Conservation (phyloP, 2,797 vertebrate species). For the Pseudotriccus pelzelni region DNA sequence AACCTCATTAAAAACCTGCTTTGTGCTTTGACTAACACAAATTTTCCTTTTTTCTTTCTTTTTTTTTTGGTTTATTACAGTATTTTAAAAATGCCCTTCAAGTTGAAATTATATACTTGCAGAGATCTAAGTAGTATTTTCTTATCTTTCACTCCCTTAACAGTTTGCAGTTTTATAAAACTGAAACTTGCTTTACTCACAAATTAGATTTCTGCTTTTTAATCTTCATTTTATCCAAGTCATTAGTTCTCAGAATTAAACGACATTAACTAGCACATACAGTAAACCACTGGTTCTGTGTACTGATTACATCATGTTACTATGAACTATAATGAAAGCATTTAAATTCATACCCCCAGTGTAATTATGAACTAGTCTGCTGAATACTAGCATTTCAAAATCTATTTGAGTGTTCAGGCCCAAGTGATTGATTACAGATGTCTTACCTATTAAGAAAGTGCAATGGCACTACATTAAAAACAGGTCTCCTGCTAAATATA, state of each 20-base stretch:
- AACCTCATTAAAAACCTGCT: neutral
- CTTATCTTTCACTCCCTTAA: neutral
- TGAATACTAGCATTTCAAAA: neutral
- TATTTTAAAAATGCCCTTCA: neutral
- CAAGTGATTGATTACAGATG: neutral
- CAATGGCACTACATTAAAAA: neutral
- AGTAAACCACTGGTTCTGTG: slow-evolving; percentile 3
- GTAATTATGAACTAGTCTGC: neutral
- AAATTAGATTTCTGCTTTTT: slow-evolving; percentile 13
- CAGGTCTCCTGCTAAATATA: neutral
- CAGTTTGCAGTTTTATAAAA: neutral
- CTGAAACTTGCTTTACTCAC: neutral
- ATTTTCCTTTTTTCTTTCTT: neutral
- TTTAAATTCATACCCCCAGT: neutral
- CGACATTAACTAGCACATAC: neutral
- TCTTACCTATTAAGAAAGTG: slow-evolving; percentile 8
- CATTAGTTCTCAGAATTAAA: slow-evolving; percentile 44
- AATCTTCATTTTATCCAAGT: slow-evolving; percentile 10
- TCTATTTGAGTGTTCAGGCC: neutral
- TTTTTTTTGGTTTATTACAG: neutral
- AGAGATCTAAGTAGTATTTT: neutral
- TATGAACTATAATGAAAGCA: neutral
- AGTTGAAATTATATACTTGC: neutral
- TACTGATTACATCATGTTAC: slow-evolving; percentile 17
- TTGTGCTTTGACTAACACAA: neutral